These are phyloP conservation scores for Pseudorectes ferrugineus DNA, from an alignment of 2,113 vertebrate genomes.

Conservation along the genomic window DNA sequence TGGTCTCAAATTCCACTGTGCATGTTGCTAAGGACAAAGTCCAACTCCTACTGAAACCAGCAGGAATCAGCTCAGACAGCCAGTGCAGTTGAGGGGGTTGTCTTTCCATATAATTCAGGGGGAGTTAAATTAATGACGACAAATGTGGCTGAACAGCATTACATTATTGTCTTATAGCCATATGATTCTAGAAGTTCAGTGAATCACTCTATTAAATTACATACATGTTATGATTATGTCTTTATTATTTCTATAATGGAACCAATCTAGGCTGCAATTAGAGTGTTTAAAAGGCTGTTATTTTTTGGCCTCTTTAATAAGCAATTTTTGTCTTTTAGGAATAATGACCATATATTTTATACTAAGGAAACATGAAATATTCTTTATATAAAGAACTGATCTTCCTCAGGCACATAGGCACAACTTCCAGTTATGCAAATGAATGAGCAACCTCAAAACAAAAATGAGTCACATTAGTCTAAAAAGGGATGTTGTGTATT, in stretches of 20 bases:
- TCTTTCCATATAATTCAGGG: background rate
- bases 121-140: background rate
- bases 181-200: background rate
- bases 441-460: constrained; percentile 36
- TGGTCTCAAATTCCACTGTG: background rate
- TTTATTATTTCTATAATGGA: background rate
- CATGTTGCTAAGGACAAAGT: background rate
- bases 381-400: background rate
- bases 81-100: background rate
- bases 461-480: background rate
- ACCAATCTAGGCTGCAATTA: background rate
- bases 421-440: constrained; percentile 48
- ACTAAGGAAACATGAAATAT: background rate
- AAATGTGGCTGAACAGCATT: background rate
- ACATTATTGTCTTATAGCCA: background rate
- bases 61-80: background rate
- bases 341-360: background rate
- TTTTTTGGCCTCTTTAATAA: background rate
- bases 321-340: background rate
- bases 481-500: background rate
- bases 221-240: background rate
- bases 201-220: background rate
- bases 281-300: background rate
- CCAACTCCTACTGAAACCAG: background rate
- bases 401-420: background rate